Evolutionary conservation across 1,140 invertebrate species (phyloP).

Genomic region (Platyscapa corneri): DNA sequence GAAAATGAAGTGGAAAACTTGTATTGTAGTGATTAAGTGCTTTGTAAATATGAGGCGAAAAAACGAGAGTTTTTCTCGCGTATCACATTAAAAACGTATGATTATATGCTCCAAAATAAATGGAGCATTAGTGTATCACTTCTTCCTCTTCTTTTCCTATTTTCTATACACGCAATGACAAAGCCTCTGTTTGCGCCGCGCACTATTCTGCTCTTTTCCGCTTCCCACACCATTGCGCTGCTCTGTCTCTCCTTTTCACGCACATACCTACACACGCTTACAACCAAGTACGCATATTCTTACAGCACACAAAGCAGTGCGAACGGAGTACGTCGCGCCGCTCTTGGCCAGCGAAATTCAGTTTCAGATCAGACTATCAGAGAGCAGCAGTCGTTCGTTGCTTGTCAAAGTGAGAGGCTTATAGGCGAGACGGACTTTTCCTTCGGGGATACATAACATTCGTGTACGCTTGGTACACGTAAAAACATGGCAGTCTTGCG

Average conservation of each 20-base stretch:
- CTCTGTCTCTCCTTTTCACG: background rate
- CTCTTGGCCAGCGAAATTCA: background rate
- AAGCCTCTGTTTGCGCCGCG: background rate
- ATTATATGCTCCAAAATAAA: background rate
- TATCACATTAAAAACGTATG: background rate
- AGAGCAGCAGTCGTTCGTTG: conserved; percentile 14
- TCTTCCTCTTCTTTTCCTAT: background rate
- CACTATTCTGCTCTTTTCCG: background rate
- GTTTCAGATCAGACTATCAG: background rate
- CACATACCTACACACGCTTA: background rate
- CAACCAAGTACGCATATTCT: background rate
- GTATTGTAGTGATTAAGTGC: background rate
- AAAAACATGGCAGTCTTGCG: conserved; percentile 55
- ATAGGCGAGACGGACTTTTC: background rate
- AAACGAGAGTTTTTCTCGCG: background rate
- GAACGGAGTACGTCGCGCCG: background rate
- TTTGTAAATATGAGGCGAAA: background rate
- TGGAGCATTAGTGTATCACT: background rate
- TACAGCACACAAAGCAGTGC: background rate
- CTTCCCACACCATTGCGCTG: background rate
- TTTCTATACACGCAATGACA: background rate
- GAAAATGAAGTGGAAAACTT: background rate
- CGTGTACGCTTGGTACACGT: background rate
- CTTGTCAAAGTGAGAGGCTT: conserved; percentile 20
- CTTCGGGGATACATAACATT: background rate